Evolutionary conservation across 1,140 invertebrate species (phyloP).

Genomic region (Atta cephalotes): DNA sequence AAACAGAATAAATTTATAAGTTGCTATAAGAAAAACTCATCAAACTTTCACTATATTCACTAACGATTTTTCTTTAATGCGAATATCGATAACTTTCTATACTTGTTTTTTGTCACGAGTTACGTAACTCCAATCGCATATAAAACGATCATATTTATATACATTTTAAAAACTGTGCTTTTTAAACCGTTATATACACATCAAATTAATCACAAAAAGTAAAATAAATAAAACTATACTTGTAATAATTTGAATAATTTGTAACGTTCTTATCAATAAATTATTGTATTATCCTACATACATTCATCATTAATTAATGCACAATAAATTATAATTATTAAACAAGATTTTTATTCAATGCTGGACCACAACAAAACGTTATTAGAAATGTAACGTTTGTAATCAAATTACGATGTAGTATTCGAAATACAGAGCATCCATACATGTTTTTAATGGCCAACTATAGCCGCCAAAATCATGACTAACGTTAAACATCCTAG

Average conservation of each 20-base stretch:
- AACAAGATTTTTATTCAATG: not conserved
- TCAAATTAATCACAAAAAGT: not conserved
- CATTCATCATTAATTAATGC: not conserved
- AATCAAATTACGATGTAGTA: conserved; percentile 2
- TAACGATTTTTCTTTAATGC: conserved; percentile 4
- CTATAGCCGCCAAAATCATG: not conserved
- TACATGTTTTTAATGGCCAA: not conserved
- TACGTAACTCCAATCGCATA: not conserved
- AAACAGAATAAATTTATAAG: conserved; percentile 7
- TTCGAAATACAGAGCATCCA: not conserved
- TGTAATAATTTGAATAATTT: not conserved
- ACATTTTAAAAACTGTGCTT: not conserved
- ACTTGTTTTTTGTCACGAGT: not conserved
- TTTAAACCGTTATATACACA: not conserved
- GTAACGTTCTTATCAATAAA: conserved; percentile 4
- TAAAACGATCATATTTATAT: conserved; percentile 6
- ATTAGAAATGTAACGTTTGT: not conserved
- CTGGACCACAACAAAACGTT: not conserved
- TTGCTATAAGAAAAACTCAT: conserved; percentile 6
- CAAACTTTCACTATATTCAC: conserved; percentile 10
- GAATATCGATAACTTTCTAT: conserved; percentile 5
- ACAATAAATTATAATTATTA: conserved; percentile 21
- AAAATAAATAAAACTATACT: conserved; percentile 2
- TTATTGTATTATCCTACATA: not conserved
- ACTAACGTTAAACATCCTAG: not conserved